These are phyloP conservation scores for Anthopleura xanthogrammica DNA, from an alignment of 92 coral and sea anemone species.

Conservation along the genomic window DNA sequence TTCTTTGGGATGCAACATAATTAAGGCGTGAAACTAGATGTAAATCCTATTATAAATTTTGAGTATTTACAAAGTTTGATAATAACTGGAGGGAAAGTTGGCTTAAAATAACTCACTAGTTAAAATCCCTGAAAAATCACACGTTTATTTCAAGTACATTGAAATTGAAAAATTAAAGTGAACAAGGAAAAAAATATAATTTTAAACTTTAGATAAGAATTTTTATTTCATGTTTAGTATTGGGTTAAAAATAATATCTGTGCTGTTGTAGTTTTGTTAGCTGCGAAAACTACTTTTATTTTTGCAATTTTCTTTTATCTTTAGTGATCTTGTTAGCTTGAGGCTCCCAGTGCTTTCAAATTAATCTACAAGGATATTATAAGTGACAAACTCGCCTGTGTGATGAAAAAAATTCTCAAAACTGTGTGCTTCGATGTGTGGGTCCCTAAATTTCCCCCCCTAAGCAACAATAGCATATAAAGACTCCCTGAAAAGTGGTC, in stretches of 20 bases:
- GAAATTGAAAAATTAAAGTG: not conserved
- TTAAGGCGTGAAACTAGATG: not conserved
- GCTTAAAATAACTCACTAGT: not conserved
- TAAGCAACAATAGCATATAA: too few relatives aligned
- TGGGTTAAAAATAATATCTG: not conserved
- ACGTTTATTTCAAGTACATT: not conserved
- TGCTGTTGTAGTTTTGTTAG: not conserved
- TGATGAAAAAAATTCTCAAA: conserved; percentile 11
- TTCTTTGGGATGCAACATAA: too few relatives aligned
- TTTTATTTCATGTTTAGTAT: too few relatives aligned
- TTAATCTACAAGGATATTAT: conserved; percentile 20
- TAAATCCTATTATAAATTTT: not conserved
- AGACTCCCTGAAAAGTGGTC: too few relatives aligned
- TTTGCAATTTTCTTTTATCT: conserved; percentile 10
- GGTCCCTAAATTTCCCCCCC: too few relatives aligned
- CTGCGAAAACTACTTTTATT: not conserved
- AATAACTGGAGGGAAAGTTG: conserved; percentile 4
- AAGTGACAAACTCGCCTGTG: conserved; percentile 7
- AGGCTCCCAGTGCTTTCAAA: not conserved
- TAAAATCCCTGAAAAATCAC: not conserved
- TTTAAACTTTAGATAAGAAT: too few relatives aligned
- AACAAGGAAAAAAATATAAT: not conserved
- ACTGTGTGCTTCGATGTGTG: conserved; percentile 11
- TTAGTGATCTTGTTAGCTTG: conserved; percentile 24
- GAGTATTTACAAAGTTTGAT: not conserved